phyloP scores from a whole-genome alignment of 2,888 invertebrate species.

The Schizotus pectinicornis region DNA sequence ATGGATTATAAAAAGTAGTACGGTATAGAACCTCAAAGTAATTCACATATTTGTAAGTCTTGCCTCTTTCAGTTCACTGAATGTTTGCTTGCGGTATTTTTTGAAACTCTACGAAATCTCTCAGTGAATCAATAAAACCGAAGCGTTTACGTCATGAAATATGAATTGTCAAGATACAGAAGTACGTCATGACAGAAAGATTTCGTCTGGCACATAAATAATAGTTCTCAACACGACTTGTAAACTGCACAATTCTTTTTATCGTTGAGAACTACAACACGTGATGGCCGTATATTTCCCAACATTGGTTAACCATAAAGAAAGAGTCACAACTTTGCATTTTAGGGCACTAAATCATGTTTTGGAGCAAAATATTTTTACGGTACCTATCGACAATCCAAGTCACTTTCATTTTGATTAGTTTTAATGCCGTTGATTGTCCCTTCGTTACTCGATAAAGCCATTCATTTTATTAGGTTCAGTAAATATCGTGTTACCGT shows the following conservation, averaged over 20 bases:
- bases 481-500: background rate
- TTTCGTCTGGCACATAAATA: slow-evolving; percentile 24
- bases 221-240: slow-evolving; percentile 20
- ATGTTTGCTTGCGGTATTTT: background rate
- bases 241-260: slow-evolving; percentile 22
- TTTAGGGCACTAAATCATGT: too few species aligned
- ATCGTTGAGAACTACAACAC: slow-evolving; percentile 21
- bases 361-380: too few species aligned
- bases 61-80: background rate
- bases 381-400: too few species aligned
- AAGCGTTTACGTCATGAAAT: slow-evolving; percentile 25
- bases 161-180: slow-evolving; percentile 27
- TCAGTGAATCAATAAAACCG: slow-evolving; percentile 20
- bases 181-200: slow-evolving; percentile 18
- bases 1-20: too few species aligned
- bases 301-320: slow-evolving; percentile 20
- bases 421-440: background rate
- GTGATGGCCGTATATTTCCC: slow-evolving; percentile 15
- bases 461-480: slow-evolving; percentile 2
- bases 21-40: too few species aligned
- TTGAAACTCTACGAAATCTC: too few species aligned
- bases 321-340: slow-evolving; percentile 9
- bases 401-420: too few species aligned
- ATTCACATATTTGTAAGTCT: too few species aligned
- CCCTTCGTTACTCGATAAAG: background rate